Evolutionary conservation across 2,797 vertebrate species (phyloP), one percentile per base, ranked within the genome.

Genomic region (Cetoscarus ocellatus): DNA sequence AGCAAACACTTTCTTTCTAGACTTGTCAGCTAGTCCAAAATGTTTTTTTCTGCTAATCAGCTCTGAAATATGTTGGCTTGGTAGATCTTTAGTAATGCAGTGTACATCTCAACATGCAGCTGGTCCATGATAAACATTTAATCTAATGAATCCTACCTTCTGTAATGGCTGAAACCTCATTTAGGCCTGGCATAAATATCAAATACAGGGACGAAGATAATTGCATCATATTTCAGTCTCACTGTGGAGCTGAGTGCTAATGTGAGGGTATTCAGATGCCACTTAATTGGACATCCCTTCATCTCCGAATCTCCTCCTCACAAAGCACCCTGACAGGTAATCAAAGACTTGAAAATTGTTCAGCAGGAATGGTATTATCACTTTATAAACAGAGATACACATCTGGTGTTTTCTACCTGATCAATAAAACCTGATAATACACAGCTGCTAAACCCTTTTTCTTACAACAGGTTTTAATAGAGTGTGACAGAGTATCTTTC

Each of bases 401-500:
- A 36, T 42, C 52, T 36, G 0, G 1, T 7, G n/a, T 44, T 52
- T 61, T 57, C 14, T 34, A 17, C 12, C n/a, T 45, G 53, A 75
- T 63, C 45, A 14, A 13, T 38, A 42, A 56, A 59, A 53, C 40
- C 10, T 51, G 56, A 66, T 52, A 45, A 70, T 48, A 50, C 11
- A 1, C 3, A 1, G n/a, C 51, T 49, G 72, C 44, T 73, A 44
- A 70, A 78, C 14, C 67, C 57, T 52, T 59, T n/a, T 69, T 59
- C 6, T 59, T 62, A 56, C 49, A 60, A 36, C 40, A 42, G 7
- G 14, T 64, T 43, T 35, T 62, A 51, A 69, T 1, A 49, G 17
- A 27, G 13, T 15, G 18, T 36, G 48, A 48, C 61, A 56, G 42
- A 18, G n/a, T 13, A 50, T 42, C 9, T n/a, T 50, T 49, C 8